These are phyloP conservation scores for Pasiphila rectangulata DNA, from an alignment of 2,888 invertebrate genomes.

Conservation along the genomic window DNA sequence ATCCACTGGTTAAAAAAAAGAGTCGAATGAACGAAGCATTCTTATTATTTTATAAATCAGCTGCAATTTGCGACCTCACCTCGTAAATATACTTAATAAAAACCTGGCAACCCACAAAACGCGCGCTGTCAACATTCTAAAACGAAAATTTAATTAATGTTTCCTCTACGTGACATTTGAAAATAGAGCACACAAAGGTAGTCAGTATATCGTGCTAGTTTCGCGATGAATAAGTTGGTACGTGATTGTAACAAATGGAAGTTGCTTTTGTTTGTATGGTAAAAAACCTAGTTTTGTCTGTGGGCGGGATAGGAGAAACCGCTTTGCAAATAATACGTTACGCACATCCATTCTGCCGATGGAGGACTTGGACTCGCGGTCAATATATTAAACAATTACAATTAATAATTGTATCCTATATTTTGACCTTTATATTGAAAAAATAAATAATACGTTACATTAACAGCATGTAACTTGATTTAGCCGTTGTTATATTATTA, in stretches of 20 bases:
- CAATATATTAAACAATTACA: too few relatives aligned
- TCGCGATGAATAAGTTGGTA: slow-evolving; percentile 50
- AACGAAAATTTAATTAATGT: slow-evolving; percentile 36
- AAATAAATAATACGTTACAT: too few relatives aligned
- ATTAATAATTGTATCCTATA: too few relatives aligned
- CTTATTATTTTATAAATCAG: too few relatives aligned
- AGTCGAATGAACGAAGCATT: too few relatives aligned
- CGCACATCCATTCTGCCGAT: too few relatives aligned
- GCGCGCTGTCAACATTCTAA: slow-evolving; percentile 30
- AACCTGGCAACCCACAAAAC: slow-evolving; percentile 27
- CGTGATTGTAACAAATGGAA: slow-evolving; percentile 67
- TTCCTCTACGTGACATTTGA: slow-evolving; percentile 61
- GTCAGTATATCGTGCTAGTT: slow-evolving; percentile 53
- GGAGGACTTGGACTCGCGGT: too few relatives aligned
- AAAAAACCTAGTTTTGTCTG: slow-evolving; percentile 47
- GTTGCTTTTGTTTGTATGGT: slow-evolving; percentile 49
- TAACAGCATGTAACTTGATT: slow-evolving; percentile 8
- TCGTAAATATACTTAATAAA: slow-evolving; percentile 17
- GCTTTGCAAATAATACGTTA: too few relatives aligned
- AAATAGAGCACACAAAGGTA: slow-evolving; percentile 52
- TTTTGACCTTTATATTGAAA: too few relatives aligned
- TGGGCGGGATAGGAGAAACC: slow-evolving; percentile 36
- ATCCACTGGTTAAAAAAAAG: too few relatives aligned
- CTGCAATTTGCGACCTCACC: too few relatives aligned
- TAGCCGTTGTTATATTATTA: background rate